Base-by-base conservation (phyloP, 2,797 vertebrate species). In the Ceyx erithaca region DNA sequence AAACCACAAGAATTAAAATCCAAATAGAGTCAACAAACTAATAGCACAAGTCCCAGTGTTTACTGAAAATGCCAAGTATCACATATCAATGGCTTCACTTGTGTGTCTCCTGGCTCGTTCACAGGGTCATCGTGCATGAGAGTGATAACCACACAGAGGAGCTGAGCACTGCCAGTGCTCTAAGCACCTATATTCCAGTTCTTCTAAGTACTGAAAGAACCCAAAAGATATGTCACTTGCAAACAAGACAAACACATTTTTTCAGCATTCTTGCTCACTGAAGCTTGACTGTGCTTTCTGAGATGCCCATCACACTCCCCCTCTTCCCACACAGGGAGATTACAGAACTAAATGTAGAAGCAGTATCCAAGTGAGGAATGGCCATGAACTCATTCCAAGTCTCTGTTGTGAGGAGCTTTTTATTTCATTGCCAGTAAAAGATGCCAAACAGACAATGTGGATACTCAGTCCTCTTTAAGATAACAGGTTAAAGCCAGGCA, bases 1-100 rank as follows among this genome's bases (percentile, higher is more conserved):
- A 93, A 95, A 94, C 96, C 92, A 58, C 95, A 96, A 96, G 89
- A 97, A 97, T 62, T 80, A 95, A 97, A 95, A 96, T 88, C 91
- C 93, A 94, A 93, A 94, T 12, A 35, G 10, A 89, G 43, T 95
- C 92, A 92, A 93, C 93, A 96, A 96, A 92, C 80, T 66, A 80
- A 80, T 15, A 93, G 79, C 43, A 76, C 10, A 43, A 91, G 83
- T 64, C 61, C 75, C 85, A 83, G 10, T 43, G 85, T 90, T 85
- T 88, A 85, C 84, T 87, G 73, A 85, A 92, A 96, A 84, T 67
- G 59, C 61, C 33, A 12, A 69, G 67, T 68, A 85, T 96, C 91
- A 54, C 33, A 31, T 85, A 70, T 88, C 87, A 83, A 5, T 25
- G 77, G 85, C 52, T 72, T 54, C 49, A 63, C 26, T 13, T 57